These are phyloP conservation scores for Epinephelus malabaricus DNA, from an alignment of 2,797 vertebrate genomes.

Conservation along the genomic window DNA sequence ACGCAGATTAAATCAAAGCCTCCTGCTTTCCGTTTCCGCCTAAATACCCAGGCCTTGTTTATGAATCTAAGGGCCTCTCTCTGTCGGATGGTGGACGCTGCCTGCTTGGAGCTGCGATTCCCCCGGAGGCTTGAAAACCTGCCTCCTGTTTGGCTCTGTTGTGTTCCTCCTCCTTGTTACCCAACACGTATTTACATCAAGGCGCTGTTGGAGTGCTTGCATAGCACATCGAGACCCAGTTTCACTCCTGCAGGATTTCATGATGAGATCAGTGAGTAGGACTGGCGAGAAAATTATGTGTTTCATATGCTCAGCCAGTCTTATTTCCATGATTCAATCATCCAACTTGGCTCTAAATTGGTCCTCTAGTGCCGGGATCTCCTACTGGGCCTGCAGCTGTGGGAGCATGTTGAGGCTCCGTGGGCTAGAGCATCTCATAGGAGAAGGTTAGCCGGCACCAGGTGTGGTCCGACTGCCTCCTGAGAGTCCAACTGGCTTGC, in stretches of 20 bases:
- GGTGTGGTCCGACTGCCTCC: conserved; percentile 65
- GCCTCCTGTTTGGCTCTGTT: conserved; percentile 46
- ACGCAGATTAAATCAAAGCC: conserved; percentile 78
- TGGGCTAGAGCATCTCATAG: conserved; percentile 51
- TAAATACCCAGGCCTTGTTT: conserved; percentile 66
- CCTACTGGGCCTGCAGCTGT: conserved; percentile 72
- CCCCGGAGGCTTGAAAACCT: conserved; percentile 58
- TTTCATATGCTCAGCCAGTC: conserved; percentile 66
- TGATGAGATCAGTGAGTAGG: conserved; percentile 66
- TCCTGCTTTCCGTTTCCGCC: conserved; percentile 42
- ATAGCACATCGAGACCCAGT: conserved; percentile 69
- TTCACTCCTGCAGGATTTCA: conserved; percentile 67
- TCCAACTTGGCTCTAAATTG: conserved; percentile 74
- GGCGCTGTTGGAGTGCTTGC: conserved; percentile 56
- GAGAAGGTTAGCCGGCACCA: conserved; percentile 69
- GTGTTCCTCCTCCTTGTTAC: conserved; percentile 70
- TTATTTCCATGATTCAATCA: conserved; percentile 67
- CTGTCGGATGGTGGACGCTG: conserved; percentile 35
- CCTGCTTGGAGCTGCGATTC: conserved; percentile 64
- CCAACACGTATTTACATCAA: conserved; percentile 66
- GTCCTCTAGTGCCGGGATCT: conserved; percentile 56
- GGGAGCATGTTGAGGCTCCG: conserved; percentile 59
- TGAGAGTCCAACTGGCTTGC: conserved; percentile 56
- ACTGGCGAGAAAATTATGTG: conserved; percentile 60
- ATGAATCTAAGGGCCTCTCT: conserved; percentile 60